A percentile compares a stretch with the other conserved stretches of the same genome.
Evolutionary conservation across 1,140 invertebrate genomes (phyloP).

Genomic region (Temnothorax nylanderi): DNA sequence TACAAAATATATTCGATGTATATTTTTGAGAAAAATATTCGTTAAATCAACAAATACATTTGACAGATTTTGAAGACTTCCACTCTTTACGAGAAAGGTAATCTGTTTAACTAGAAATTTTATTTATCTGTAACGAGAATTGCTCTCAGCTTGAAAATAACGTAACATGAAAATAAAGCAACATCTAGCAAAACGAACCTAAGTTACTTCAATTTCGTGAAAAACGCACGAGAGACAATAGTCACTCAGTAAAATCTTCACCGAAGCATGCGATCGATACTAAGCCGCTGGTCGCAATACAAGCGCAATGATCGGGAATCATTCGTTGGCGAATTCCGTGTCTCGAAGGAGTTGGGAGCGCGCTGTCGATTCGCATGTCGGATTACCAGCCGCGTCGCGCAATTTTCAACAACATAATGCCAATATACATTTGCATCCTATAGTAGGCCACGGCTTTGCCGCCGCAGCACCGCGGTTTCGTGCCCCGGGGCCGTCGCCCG

Average conservation of each 20-base stretch:
- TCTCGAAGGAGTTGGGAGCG: constrained; percentile 44
- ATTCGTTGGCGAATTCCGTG: constrained; percentile 13
- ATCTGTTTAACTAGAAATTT: background rate
- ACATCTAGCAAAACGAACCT: no score
- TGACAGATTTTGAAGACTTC: background rate
- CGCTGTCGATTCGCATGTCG: constrained; percentile 47
- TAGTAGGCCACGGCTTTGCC: constrained; percentile 56
- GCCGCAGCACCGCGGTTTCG: constrained; percentile 66
- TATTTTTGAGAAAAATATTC: constrained; percentile 4
- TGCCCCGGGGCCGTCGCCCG: constrained; percentile 40
- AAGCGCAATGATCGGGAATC: constrained; percentile 6
- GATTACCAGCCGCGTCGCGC: constrained; percentile 41
- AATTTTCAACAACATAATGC: constrained; percentile 69
- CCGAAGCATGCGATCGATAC: constrained; percentile 23
- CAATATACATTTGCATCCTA: constrained; percentile 32
- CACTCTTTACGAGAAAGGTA: background rate
- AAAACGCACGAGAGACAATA: background rate
- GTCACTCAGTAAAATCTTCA: background rate
- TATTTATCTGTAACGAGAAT: background rate
- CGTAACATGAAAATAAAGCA: background rate
- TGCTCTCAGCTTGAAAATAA: background rate
- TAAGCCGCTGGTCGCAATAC: background rate
- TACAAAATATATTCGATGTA: background rate
- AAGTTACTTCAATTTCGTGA: background rate
- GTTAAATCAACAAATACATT: background rate